These are phyloP conservation scores for Aix galericulata DNA, from an alignment of 2,113 vertebrate genomes.

Conservation along the genomic window DNA sequence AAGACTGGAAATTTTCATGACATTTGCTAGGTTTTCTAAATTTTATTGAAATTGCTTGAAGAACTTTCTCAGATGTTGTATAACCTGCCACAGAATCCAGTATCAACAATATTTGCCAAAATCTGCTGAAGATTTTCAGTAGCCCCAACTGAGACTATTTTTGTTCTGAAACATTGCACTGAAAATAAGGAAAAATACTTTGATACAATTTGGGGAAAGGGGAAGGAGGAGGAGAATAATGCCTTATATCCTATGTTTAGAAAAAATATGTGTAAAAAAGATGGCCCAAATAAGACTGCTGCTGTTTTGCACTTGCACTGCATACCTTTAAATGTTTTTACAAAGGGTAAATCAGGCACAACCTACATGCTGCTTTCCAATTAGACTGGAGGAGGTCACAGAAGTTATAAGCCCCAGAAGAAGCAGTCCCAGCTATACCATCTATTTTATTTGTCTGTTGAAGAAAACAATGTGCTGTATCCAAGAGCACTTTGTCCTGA, in stretches of 20 bases:
- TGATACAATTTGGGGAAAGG: background rate
- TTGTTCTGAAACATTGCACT: background rate
- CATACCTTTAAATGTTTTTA: background rate
- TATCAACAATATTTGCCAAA: background rate
- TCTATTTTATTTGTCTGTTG: constrained; percentile 34
- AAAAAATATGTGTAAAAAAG: background rate
- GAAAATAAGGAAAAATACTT: background rate
- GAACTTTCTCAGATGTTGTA: background rate
- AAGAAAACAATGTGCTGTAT: constrained; percentile 13
- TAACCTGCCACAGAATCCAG: background rate
- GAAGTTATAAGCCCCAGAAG: background rate
- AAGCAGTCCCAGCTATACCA: background rate
- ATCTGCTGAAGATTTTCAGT: background rate
- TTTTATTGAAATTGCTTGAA: background rate
- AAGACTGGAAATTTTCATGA: background rate
- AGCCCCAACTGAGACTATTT: background rate
- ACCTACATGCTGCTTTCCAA: background rate
- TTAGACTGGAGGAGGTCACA: background rate
- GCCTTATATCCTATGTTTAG: background rate
- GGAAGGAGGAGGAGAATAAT: background rate
- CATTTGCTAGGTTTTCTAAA: background rate
- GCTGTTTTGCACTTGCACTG: background rate
- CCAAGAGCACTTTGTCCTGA: constrained; percentile 40
- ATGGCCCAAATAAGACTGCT: background rate
- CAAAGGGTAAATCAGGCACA: background rate